Conservation (phyloP, 2,888 invertebrate genomes). For the Clitarchus hookeri region DNA sequence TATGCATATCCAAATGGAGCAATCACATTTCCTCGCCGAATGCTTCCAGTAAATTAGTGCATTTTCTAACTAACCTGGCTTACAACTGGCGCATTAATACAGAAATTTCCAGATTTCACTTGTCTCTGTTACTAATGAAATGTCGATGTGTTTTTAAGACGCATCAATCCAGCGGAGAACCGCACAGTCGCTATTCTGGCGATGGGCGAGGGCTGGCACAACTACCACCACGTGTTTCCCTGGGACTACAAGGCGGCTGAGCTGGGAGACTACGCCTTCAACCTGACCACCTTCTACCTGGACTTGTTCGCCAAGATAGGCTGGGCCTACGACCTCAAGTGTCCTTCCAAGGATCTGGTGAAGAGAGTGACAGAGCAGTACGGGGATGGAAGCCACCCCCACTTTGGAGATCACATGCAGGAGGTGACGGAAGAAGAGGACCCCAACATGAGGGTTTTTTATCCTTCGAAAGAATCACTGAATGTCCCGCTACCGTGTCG, state of each 20-base stretch:
- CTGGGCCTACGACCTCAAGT: conserved; percentile 86
- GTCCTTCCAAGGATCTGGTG: conserved; percentile 71
- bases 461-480: neutral
- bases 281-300: conserved; percentile 76
- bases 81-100: no score
- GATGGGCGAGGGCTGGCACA: conserved; percentile 59
- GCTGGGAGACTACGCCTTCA: conserved; percentile 65
- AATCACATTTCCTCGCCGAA: no score
- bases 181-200: conserved; percentile 49
- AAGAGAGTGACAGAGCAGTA: conserved; percentile 71
- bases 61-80: no score
- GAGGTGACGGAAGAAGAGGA: conserved; percentile 22
- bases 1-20: no score
- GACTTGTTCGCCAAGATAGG: conserved; percentile 82
- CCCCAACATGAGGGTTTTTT: neutral
- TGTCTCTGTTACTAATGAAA: no score
- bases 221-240: conserved; percentile 64
- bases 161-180: conserved; percentile 47
- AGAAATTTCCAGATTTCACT: no score
- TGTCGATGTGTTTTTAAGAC: conserved; percentile 27
- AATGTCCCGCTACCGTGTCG: neutral
- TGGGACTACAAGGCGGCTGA: conserved; percentile 73
- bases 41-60: no score
- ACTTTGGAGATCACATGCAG: conserved; percentile 11
- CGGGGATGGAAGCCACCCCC: conserved; percentile 68